Conservation (phyloP, 2,888 invertebrate species). For the Erannis defoliaria region DNA sequence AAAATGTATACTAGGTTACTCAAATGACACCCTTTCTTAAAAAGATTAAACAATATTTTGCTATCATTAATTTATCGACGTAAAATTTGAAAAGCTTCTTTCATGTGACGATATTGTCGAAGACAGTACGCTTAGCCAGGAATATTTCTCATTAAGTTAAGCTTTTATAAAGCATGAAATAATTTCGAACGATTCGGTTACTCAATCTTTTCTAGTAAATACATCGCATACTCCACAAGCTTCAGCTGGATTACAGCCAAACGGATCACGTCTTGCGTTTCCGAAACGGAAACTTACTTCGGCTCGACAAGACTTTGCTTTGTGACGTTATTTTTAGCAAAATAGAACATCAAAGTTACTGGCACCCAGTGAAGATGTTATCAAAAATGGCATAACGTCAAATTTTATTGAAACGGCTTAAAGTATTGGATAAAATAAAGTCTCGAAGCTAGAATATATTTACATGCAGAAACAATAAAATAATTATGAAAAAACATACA, state of each 20-base stretch:
- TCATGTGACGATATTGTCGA: too few relatives aligned
- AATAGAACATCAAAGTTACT: constrained; percentile 41
- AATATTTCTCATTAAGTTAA: neutral
- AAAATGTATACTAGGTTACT: too few relatives aligned
- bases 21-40: too few relatives aligned
- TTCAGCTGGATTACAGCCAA: constrained; percentile 73
- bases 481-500: too few relatives aligned
- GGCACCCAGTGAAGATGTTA: constrained; percentile 24
- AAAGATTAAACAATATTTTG: too few relatives aligned
- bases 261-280: constrained; percentile 68
- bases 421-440: constrained; percentile 12
- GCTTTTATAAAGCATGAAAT: neutral
- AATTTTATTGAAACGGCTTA: constrained; percentile 16
- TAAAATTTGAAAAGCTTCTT: too few relatives aligned
- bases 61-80: too few relatives aligned
- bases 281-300: constrained; percentile 69
- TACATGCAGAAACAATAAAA: neutral
- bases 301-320: constrained; percentile 58
- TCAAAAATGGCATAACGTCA: constrained; percentile 22
- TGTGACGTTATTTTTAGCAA: constrained; percentile 50
- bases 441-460: neutral
- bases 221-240: constrained; percentile 39
- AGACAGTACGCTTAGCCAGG: too few relatives aligned
- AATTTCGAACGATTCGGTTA: constrained; percentile 8
- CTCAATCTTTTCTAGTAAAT: constrained; percentile 7